A percentile compares a stretch with the other conserved stretches of the same genome.
These are phyloP conservation scores for Petrolisthes manimaculis DNA, from an alignment of 2,888 invertebrate genomes.

Conservation along the genomic window DNA sequence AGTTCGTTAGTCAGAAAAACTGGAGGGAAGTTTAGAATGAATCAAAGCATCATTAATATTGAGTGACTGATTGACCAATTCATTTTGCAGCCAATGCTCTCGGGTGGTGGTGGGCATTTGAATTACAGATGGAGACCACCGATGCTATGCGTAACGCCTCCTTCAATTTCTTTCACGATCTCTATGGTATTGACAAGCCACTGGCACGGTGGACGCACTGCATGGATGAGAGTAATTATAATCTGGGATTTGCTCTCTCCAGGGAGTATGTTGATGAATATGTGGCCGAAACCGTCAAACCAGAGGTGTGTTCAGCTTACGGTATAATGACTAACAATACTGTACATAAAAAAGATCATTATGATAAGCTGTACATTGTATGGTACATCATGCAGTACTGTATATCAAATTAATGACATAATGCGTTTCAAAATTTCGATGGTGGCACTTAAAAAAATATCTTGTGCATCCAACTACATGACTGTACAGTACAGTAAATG, in stretches of 20 bases:
- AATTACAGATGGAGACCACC: conserved; percentile 52
- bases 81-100: conserved; percentile 54
- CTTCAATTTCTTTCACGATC: conserved; percentile 29
- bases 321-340: no score
- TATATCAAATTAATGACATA: no score
- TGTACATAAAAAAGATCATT: no score
- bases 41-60: background rate
- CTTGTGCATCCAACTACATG: background rate
- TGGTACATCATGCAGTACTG: no score
- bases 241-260: conserved; percentile 58
- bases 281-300: conserved; percentile 46
- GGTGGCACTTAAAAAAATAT: background rate
- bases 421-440: no score
- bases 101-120: conserved; percentile 60
- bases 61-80: background rate
- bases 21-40: background rate
- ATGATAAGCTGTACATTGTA: no score
- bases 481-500: background rate
- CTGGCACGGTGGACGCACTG: conserved; percentile 36
- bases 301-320: conserved; percentile 40
- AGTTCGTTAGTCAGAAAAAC: no score
- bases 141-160: conserved; percentile 53
- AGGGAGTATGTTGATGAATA: conserved; percentile 59
- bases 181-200: background rate
- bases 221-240: conserved; percentile 25